Evolutionary conservation across 2,113 vertebrate species (phyloP), one percentile per base, ranked within the genome.

Genomic region (Eulemur macaco): DNA sequence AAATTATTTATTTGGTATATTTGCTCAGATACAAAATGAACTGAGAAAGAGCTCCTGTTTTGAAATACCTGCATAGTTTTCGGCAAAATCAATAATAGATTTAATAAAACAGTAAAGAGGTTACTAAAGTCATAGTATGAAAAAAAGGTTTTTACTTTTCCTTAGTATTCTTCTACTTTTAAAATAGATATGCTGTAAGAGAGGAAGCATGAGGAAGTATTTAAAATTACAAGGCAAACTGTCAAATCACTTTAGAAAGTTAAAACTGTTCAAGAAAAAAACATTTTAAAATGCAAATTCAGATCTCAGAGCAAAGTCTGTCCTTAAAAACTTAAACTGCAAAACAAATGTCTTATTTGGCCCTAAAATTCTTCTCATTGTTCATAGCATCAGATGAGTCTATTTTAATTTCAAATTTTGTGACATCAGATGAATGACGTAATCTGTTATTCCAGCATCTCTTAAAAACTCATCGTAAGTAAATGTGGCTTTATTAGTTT

Each of bases 1-100:
- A 86, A 18, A 82, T 64, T 34, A 20, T 85, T 78, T 78, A 50
- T 89, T 93, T 93, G 39, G 39, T 71, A 54, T 91, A 42, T 85
- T 54, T 88, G 60, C 56, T 77, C 92, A 92, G 91, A 34, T 39
- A 90, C 10, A 15, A 64, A 86, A 39, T 92, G 74, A 92, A 78
- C 39, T 39, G 18, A 95, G 71, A 91, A 95, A 81, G 56, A 39
- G 17, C 23, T 23, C 63, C 73, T 54, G 47, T 64, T 47, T n/a
- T 83, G 64, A 93, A 86, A 89, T 54, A 56, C 3, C 54, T 77
- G 17, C 7, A 12, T 42, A 13, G 21, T 69, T 95, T 78, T 58
- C 42, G 14, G 42, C 39, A 76, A 76, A 86, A 92, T 66, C 31
- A 64, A 81, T 6, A 89, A n/a, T 47, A 74, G 11, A 17, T 80